Percentiles rank a stretch among this genome's conserved stretches.
Evolutionary conservation across 2,113 vertebrate species (phyloP).

Genomic region (Emberiza fucata): DNA sequence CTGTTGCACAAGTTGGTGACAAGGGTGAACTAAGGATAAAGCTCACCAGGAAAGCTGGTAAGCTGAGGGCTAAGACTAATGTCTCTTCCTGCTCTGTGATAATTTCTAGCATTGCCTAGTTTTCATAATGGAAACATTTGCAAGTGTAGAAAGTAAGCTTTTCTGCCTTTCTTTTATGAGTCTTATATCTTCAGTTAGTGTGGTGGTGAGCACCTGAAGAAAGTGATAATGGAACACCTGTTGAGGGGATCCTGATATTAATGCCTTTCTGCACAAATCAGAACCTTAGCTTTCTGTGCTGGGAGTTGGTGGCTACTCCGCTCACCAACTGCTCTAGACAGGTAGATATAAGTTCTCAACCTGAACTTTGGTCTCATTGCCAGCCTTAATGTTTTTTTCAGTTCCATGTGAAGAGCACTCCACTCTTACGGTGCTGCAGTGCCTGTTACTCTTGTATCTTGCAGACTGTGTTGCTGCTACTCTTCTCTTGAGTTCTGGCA

Average conservation of each 20-base stretch:
- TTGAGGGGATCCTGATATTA: background rate
- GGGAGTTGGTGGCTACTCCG: background rate
- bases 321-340: background rate
- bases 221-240: background rate
- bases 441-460: background rate
- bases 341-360: background rate
- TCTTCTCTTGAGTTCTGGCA: background rate
- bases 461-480: background rate
- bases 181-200: background rate
- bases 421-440: background rate
- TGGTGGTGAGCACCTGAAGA: background rate
- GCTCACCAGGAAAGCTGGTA: background rate
- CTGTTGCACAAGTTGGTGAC: background rate
- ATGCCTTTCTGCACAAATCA: background rate
- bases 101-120: background rate
- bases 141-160: background rate
- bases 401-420: background rate
- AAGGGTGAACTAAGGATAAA: background rate
- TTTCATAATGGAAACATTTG: background rate
- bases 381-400: background rate
- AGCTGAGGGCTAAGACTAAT: background rate
- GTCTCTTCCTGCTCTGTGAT: background rate
- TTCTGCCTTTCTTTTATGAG: background rate
- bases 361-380: background rate
- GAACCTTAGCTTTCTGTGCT: background rate